Conservation (phyloP, 1,140 invertebrate species). For the Panagrolaimus sp. region DNA sequence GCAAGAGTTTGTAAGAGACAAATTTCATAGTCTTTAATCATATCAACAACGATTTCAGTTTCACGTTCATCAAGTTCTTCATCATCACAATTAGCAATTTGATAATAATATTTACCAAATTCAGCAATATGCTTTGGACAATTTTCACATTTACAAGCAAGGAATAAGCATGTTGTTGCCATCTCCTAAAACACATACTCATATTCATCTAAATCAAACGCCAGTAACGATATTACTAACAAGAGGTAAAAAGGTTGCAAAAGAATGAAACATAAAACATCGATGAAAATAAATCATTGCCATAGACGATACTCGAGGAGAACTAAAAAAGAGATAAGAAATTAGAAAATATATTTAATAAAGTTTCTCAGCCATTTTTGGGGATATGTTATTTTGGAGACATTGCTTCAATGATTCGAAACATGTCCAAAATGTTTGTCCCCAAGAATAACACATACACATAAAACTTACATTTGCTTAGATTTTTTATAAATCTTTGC, state of each 20-base stretch:
- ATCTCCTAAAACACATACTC: no score
- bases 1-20: neutral
- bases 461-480: neutral
- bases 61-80: neutral
- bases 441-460: no score
- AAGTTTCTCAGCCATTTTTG: neutral
- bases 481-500: neutral
- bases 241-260: neutral
- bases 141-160: neutral
- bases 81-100: neutral
- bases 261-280: conserved; percentile 5
- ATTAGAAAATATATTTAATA: neutral
- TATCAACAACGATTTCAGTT: neutral
- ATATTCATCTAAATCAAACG: no score
- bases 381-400: no score
- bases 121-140: neutral
- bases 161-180: neutral
- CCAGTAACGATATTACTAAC: no score
- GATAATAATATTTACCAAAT: neutral
- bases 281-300: conserved; percentile 14
- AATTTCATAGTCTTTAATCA: neutral
- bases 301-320: neutral
- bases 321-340: neutral
- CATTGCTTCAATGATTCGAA: no score
- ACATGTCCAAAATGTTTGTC: no score